A percentile compares a stretch with the other conserved stretches of the same genome.
Evolutionary conservation across 1,140 invertebrate genomes (phyloP).

Genomic region (Drosophila ananassae): DNA sequence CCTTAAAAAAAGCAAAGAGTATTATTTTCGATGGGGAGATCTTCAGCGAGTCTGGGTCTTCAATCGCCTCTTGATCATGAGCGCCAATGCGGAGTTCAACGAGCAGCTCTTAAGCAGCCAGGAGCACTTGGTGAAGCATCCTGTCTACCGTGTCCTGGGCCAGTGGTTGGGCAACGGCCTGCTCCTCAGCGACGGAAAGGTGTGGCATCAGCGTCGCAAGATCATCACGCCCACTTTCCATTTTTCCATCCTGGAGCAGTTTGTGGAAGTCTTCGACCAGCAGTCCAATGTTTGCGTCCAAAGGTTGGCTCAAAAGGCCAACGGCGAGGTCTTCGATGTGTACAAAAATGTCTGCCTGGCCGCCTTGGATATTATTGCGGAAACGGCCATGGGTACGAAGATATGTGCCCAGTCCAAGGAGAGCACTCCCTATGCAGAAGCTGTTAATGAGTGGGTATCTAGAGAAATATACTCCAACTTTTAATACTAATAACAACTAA

Average conservation of each 20-base stretch:
- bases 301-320: conserved; percentile 85
- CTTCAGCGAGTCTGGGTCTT: conserved; percentile 86
- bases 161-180: conserved; percentile 89
- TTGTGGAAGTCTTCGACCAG: conserved; percentile 90
- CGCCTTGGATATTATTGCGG: conserved; percentile 85
- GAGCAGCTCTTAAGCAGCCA: conserved; percentile 64
- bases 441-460: conserved; percentile 87
- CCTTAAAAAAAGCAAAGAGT: conserved; percentile 4
- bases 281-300: conserved; percentile 88
- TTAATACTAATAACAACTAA: too few species aligned
- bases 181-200: conserved; percentile 85
- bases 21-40: conserved; percentile 59
- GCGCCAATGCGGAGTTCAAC: conserved; percentile 81
- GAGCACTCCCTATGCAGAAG: conserved; percentile 89
- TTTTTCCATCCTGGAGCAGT: conserved; percentile 91
- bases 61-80: conserved; percentile 75
- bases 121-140: conserved; percentile 69
- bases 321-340: conserved; percentile 84
- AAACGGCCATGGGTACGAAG: conserved; percentile 93
- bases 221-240: conserved; percentile 92
- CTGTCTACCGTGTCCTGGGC: conserved; percentile 79
- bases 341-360: conserved; percentile 54
- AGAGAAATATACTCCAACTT: too few species aligned
- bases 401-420: conserved; percentile 89
- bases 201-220: conserved; percentile 68